A percentile compares a stretch with the other conserved stretches of the same genome.
These are phyloP conservation scores for Pitta sordida DNA, from an alignment of 2,113 vertebrate species.

Conservation along the genomic window DNA sequence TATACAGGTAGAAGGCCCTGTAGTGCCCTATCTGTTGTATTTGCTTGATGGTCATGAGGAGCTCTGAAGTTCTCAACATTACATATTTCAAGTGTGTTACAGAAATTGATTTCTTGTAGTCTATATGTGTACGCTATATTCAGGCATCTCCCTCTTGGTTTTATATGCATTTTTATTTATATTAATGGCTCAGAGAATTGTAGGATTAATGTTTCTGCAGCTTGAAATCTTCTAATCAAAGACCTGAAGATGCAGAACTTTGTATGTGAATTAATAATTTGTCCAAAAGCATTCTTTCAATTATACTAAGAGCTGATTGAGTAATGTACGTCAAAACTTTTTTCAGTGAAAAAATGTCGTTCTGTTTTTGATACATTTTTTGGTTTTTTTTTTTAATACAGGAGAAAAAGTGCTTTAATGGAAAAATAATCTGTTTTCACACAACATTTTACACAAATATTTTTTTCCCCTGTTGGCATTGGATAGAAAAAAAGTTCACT, in stretches of 20 bases:
- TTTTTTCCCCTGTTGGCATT: background rate
- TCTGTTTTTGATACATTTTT: background rate
- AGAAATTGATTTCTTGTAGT: background rate
- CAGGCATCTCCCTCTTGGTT: background rate
- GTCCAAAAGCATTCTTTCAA: background rate
- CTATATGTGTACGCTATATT: background rate
- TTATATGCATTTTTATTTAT: background rate
- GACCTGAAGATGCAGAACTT: background rate
- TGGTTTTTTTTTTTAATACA: background rate
- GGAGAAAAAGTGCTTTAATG: background rate
- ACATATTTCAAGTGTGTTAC: accelerated
- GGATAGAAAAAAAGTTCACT: background rate
- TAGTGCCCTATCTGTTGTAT: background rate
- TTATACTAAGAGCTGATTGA: background rate
- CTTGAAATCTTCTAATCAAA: background rate
- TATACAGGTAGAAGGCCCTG: background rate
- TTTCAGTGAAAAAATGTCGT: background rate
- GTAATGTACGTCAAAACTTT: background rate
- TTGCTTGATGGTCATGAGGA: background rate
- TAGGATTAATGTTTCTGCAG: background rate
- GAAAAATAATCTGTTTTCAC: background rate
- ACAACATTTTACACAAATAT: background rate
- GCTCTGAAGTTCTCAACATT: background rate
- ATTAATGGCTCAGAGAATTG: background rate
- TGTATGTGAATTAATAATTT: background rate